Percentiles rank a stretch among this genome's conserved stretches.
These are phyloP conservation scores for Leptocoma aspasia DNA, from an alignment of 2,113 vertebrate species.

Conservation along the genomic window DNA sequence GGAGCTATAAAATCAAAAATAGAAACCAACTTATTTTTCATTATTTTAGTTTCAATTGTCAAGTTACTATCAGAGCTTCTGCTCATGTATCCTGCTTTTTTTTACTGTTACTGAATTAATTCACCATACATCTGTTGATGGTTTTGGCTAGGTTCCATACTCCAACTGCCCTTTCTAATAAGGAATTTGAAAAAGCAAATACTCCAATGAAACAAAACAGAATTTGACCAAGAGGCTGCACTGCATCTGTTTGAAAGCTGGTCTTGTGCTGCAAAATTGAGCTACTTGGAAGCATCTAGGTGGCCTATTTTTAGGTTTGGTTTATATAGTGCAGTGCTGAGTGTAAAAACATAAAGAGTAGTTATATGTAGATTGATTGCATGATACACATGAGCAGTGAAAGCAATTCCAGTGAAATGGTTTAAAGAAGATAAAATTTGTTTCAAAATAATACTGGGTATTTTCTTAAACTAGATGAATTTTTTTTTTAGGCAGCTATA, in stretches of 20 bases:
- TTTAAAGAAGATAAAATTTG: not conserved
- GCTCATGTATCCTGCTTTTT: not conserved
- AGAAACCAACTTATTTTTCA: not conserved
- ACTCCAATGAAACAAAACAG: not conserved
- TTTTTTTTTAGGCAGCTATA: not conserved
- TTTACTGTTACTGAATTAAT: constrained; percentile 38
- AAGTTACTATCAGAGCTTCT: not conserved
- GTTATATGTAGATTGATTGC: not conserved
- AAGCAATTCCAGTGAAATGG: not conserved
- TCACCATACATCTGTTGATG: constrained; percentile 43
- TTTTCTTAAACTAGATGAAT: not conserved
- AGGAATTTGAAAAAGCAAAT: not conserved
- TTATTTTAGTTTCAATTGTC: not conserved
- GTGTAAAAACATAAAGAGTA: not conserved
- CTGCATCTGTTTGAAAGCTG: not conserved
- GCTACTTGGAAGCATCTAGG: not conserved
- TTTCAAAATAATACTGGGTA: not conserved
- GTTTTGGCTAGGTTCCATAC: constrained; percentile 17
- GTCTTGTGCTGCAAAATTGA: not conserved
- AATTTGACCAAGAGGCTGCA: not conserved
- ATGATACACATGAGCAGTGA: not conserved
- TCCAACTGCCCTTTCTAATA: constrained; percentile 6
- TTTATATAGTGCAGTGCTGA: not conserved
- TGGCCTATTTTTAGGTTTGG: not conserved
- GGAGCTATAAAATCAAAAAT: not conserved